Percentiles rank a stretch among this genome's conserved stretches.
phyloP scores from a whole-genome alignment of 1,140 invertebrate genomes.

The Tenebrio molitor region DNA sequence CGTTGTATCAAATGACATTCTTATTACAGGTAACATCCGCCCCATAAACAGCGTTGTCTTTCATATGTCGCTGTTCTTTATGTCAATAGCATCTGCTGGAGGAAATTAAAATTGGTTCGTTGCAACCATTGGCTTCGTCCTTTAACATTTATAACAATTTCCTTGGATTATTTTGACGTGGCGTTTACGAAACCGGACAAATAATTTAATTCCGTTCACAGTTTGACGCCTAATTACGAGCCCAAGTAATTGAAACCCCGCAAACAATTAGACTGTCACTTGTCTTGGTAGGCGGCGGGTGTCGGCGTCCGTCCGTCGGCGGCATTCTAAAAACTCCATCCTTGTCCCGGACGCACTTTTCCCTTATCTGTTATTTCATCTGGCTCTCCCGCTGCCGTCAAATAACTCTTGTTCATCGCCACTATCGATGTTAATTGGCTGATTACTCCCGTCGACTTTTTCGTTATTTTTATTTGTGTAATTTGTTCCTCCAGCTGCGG shows the following conservation, averaged over 20 bases:
- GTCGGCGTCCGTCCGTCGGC: conserved; percentile 54
- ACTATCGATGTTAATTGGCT: conserved; percentile 40
- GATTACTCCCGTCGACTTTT: conserved; percentile 24
- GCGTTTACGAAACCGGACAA: conserved; percentile 62
- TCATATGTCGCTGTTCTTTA: not conserved
- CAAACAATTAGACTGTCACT: conserved; percentile 65
- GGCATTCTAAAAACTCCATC: conserved; percentile 13
- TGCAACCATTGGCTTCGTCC: conserved; percentile 3
- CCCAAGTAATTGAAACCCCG: conserved; percentile 64
- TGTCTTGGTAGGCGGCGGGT: conserved; percentile 61
- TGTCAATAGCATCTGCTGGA: not conserved
- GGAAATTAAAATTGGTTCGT: conserved; percentile 29
- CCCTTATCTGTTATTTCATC: conserved; percentile 8
- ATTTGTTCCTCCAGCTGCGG: conserved; percentile 37
- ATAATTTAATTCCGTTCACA: conserved; percentile 66
- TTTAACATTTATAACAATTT: conserved; percentile 57
- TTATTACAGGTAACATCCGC: not conserved
- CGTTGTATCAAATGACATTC: not conserved
- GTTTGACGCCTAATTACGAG: conserved; percentile 65
- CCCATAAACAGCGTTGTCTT: not conserved
- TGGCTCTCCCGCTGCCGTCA: conserved; percentile 11
- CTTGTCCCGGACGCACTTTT: conserved; percentile 21
- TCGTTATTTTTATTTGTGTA: conserved; percentile 33
- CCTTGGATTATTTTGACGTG: conserved; percentile 52
- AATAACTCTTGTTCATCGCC: conserved; percentile 43